Conservation (phyloP, 2,888 invertebrate genomes). For the Polymixis flavicincta region DNA sequence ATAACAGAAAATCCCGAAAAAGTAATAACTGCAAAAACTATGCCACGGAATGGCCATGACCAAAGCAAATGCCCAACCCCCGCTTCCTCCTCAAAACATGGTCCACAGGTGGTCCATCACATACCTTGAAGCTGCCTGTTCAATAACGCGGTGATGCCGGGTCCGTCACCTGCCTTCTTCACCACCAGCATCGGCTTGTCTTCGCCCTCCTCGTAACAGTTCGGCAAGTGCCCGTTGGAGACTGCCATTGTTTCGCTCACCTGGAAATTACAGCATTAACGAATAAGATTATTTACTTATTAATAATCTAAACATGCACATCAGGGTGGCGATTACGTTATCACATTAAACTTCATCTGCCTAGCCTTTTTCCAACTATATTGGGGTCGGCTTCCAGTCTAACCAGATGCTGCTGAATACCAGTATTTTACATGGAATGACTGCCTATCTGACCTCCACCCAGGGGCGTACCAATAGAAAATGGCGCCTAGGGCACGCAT, state of each 20-base stretch:
- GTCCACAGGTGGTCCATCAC: slow-evolving; percentile 4
- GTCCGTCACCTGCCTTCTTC: slow-evolving; percentile 94
- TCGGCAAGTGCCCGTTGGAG: slow-evolving; percentile 93
- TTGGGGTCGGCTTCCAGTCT: no score
- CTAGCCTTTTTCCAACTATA: no score
- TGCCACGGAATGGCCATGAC: neutral
- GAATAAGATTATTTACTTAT: no score
- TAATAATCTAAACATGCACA: no score
- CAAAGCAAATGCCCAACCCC: slow-evolving; percentile 51
- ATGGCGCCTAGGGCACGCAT: no score
- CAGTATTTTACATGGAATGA: no score
- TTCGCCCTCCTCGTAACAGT: slow-evolving; percentile 93
- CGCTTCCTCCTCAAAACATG: neutral
- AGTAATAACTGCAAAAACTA: neutral
- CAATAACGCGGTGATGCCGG: slow-evolving; percentile 94
- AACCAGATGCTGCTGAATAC: no score
- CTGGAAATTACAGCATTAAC: slow-evolving; percentile 79
- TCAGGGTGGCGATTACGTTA: no score
- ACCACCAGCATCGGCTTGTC: slow-evolving; percentile 95
- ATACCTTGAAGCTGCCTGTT: slow-evolving; percentile 95
- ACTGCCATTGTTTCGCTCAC: slow-evolving; percentile 95
- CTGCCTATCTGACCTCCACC: no score
- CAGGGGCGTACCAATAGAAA: no score
- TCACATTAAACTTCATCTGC: no score
- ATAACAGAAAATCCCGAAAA: neutral